A percentile compares a stretch with the other conserved stretches of the same genome.
Evolutionary conservation across 2,797 vertebrate species (phyloP).

Genomic region (Pangasius krempfi): DNA sequence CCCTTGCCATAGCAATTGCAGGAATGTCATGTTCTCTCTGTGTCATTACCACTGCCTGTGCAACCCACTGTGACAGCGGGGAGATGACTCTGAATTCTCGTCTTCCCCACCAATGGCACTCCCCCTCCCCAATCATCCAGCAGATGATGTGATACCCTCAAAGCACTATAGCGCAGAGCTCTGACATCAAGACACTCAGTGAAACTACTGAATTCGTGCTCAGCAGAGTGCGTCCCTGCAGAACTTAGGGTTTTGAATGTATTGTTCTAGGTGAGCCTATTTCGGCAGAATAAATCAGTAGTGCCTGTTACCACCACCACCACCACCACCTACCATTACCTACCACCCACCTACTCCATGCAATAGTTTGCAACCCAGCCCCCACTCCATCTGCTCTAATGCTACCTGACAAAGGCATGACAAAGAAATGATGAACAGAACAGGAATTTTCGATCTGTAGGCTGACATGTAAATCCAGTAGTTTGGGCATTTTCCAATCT

Average conservation of each 20-base stretch:
- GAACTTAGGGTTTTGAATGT: constrained; percentile 28
- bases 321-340: not conserved
- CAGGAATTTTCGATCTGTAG: constrained; percentile 2
- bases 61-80: constrained; percentile 58
- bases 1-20: constrained; percentile 54
- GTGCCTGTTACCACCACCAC: not conserved
- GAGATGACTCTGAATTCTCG: constrained; percentile 58
- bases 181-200: constrained; percentile 40
- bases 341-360: not conserved
- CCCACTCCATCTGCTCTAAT: constrained; percentile 19
- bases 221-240: constrained; percentile 27
- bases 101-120: constrained; percentile 16
- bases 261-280: constrained; percentile 32
- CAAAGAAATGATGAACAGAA: constrained; percentile 25
- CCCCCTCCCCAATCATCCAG: constrained; percentile 47
- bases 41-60: constrained; percentile 53
- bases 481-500: not conserved
- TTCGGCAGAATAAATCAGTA: constrained; percentile 41
- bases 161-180: constrained; percentile 33
- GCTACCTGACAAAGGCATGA: constrained; percentile 7
- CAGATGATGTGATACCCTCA: constrained; percentile 44
- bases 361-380: not conserved
- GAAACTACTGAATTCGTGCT: constrained; percentile 43
- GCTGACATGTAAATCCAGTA: constrained; percentile 35
- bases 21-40: constrained; percentile 54